Evolutionary conservation across 2,888 invertebrate genomes (phyloP).

Genomic region (Tyria jacobaeae): DNA sequence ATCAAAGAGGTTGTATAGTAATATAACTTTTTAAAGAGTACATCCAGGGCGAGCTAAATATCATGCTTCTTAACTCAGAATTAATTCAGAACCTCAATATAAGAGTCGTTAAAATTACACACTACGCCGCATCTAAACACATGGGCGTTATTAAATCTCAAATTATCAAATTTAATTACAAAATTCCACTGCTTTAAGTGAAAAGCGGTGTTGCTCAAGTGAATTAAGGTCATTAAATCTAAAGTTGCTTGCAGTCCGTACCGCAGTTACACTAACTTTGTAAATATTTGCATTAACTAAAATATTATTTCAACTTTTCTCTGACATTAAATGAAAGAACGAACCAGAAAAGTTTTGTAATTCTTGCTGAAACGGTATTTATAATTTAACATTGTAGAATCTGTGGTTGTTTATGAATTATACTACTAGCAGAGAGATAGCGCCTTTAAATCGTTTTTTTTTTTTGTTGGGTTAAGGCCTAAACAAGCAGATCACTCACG

Average conservation of each 20-base stretch:
- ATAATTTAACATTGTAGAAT: neutral
- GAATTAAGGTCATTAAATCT: constrained; percentile 42
- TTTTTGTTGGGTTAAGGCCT: too few relatives aligned
- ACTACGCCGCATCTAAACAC: neutral
- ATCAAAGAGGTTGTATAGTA: too few relatives aligned
- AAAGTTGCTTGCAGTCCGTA: constrained; percentile 37
- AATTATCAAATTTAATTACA: constrained; percentile 4
- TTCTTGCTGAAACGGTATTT: neutral
- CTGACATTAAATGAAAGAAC: constrained; percentile 12
- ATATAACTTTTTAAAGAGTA: too few relatives aligned
- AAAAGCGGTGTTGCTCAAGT: constrained; percentile 30
- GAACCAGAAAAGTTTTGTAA: constrained; percentile 20
- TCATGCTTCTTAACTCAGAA: too few relatives aligned
- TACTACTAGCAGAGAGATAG: neutral
- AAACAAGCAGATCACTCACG: too few relatives aligned
- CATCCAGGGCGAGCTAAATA: too few relatives aligned
- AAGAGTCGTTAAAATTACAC: neutral
- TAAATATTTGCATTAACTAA: constrained; percentile 39
- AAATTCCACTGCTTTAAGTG: constrained; percentile 30
- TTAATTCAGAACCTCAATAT: too few relatives aligned
- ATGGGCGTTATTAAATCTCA: neutral
- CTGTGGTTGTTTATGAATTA: neutral
- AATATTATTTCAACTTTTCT: constrained; percentile 31
- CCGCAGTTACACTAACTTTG: constrained; percentile 20
- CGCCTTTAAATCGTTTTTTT: neutral